These are phyloP conservation scores for Fratercula arctica DNA, from an alignment of 2,797 vertebrate species.

Conservation along the genomic window DNA sequence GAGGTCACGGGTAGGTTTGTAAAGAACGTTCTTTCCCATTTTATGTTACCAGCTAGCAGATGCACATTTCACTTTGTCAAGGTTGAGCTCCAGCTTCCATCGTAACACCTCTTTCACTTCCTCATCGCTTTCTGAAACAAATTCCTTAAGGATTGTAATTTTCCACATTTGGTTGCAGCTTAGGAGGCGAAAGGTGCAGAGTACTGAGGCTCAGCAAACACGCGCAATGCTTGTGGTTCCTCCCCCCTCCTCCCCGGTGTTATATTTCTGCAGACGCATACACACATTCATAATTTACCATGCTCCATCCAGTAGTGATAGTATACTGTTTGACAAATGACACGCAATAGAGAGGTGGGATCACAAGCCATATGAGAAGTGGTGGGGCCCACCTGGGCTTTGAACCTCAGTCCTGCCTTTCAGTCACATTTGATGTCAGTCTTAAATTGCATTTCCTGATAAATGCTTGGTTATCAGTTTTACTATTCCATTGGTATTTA, in stretches of 20 bases:
- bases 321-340: background rate
- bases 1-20: background rate
- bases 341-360: background rate
- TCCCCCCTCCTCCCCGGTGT: accelerated
- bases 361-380: background rate
- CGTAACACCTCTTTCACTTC: background rate
- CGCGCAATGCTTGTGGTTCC: accelerated
- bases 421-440: background rate
- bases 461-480: background rate
- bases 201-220: background rate
- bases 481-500: background rate
- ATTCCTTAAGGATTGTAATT: background rate
- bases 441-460: background rate
- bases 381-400: background rate
- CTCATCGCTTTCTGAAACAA: background rate
- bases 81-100: background rate
- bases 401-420: background rate
- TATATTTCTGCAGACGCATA: background rate
- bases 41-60: background rate
- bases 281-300: background rate
- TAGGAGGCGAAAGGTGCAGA: background rate
- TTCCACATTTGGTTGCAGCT: background rate
- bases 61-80: background rate
- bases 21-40: background rate
- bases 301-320: accelerated